Conservation (phyloP, 2,888 invertebrate species). For the Seira sanloemensis region DNA sequence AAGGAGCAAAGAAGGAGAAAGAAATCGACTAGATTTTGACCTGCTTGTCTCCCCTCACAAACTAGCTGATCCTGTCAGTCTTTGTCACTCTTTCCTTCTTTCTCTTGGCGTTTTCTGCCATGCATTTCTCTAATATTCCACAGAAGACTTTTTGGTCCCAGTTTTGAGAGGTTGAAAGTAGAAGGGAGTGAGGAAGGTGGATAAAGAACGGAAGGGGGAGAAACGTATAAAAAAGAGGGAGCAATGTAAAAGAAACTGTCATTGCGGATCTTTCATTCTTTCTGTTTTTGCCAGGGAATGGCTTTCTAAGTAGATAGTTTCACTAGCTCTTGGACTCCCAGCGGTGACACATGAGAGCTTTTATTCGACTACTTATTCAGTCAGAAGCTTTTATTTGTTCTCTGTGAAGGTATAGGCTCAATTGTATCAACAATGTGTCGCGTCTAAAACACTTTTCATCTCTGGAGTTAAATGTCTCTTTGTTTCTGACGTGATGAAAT, state of each 20-base stretch:
- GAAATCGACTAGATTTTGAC: constrained; percentile 62
- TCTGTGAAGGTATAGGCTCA: constrained; percentile 41
- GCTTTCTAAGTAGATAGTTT: constrained; percentile 44
- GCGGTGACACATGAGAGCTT: constrained; percentile 44
- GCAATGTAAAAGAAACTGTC: no score
- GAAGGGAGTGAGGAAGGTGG: background rate
- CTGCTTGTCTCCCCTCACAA: constrained; percentile 59
- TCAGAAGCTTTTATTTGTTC: constrained; percentile 8
- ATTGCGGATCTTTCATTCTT: constrained; percentile 35
- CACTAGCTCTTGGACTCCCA: constrained; percentile 28
- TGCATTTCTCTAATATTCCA: constrained; percentile 19
- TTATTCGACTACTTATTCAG: constrained; percentile 48
- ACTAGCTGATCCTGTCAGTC: constrained; percentile 57
- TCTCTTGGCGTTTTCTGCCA: constrained; percentile 15
- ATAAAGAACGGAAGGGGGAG: constrained; percentile 26
- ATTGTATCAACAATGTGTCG: constrained; percentile 45
- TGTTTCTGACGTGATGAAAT: constrained; percentile 57
- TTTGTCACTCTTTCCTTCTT: constrained; percentile 38
- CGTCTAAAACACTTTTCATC: constrained; percentile 38
- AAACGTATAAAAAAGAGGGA: constrained; percentile 17
- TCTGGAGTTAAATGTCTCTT: constrained; percentile 21
- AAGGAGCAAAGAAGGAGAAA: constrained; percentile 44
- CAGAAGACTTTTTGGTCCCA: background rate
- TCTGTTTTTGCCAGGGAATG: constrained; percentile 19
- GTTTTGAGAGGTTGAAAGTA: constrained; percentile 10